Evolutionary conservation across 35 echinoderm and acorn worm species (phyloP).

Genomic region (Lytechinus variegatus): DNA sequence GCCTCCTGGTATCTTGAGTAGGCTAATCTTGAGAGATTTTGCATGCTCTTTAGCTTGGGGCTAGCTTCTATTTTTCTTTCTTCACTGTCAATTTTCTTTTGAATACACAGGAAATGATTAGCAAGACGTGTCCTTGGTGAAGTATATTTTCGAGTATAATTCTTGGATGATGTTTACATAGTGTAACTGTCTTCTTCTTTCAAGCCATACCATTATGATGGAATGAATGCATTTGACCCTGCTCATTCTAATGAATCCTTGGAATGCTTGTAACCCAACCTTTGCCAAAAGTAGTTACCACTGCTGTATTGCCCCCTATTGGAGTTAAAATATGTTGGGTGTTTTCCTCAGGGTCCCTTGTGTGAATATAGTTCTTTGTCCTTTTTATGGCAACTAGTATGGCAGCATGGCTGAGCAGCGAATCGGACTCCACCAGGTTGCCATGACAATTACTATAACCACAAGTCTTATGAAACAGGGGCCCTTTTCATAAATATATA

Average conservation of each 20-base stretch:
- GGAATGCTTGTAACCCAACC: background rate
- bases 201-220: background rate
- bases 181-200: background rate
- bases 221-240: background rate
- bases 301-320: background rate
- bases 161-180: background rate
- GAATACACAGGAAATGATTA: background rate
- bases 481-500: too few relatives aligned
- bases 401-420: too few relatives aligned
- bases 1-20: too few relatives aligned
- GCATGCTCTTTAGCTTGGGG: background rate
- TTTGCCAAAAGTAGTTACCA: background rate
- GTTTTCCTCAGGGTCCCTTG: background rate
- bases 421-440: too few relatives aligned
- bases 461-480: too few relatives aligned
- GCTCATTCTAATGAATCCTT: constrained; percentile 4
- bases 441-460: too few relatives aligned
- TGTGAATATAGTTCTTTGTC: too few relatives aligned
- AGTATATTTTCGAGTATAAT: background rate
- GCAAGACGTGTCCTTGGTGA: background rate
- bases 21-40: too few relatives aligned
- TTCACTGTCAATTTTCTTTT: background rate
- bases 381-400: too few relatives aligned
- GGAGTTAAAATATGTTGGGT: background rate
- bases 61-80: background rate